Evolutionary conservation across 2,797 vertebrate genomes (phyloP).

Genomic region (Toxotes lorentzi): DNA sequence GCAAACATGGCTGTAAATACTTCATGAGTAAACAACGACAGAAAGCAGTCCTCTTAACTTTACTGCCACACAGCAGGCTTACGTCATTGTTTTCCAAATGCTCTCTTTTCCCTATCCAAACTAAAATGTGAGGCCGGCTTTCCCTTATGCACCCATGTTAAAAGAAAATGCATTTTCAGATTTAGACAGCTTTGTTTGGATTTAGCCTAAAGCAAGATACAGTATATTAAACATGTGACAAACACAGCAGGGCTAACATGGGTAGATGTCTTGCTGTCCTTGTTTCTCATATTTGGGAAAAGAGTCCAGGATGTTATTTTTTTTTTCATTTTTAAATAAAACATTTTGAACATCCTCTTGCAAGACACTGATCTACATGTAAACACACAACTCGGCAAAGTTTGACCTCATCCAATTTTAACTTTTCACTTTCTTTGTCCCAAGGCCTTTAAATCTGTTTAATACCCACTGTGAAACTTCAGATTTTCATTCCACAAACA

Average conservation of each 20-base stretch:
- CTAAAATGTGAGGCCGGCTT: background rate
- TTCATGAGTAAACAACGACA: conserved; percentile 35
- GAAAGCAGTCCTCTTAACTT: conserved; percentile 15
- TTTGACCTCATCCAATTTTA: conserved; percentile 40
- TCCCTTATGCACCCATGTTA: background rate
- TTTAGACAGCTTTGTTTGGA: background rate
- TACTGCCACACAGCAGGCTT: conserved; percentile 26
- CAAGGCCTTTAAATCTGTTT: conserved; percentile 50
- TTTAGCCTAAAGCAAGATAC: background rate
- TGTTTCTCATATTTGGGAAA: background rate
- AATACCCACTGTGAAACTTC: conserved; percentile 55
- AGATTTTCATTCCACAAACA: conserved; percentile 62
- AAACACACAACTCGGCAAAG: conserved; percentile 21
- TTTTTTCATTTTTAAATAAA: background rate
- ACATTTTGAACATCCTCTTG: conserved; percentile 9
- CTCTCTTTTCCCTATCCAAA: background rate
- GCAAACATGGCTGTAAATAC: conserved; percentile 35
- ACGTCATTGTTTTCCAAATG: conserved; percentile 34
- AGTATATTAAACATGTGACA: background rate
- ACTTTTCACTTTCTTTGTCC: conserved; percentile 57
- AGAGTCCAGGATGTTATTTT: background rate
- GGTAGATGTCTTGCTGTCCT: background rate
- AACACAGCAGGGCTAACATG: background rate
- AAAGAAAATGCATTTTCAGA: background rate
- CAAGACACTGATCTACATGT: conserved; percentile 12